These are phyloP conservation scores for Tinamus major DNA, from an alignment of 2,797 vertebrate species.

Conservation along the genomic window DNA sequence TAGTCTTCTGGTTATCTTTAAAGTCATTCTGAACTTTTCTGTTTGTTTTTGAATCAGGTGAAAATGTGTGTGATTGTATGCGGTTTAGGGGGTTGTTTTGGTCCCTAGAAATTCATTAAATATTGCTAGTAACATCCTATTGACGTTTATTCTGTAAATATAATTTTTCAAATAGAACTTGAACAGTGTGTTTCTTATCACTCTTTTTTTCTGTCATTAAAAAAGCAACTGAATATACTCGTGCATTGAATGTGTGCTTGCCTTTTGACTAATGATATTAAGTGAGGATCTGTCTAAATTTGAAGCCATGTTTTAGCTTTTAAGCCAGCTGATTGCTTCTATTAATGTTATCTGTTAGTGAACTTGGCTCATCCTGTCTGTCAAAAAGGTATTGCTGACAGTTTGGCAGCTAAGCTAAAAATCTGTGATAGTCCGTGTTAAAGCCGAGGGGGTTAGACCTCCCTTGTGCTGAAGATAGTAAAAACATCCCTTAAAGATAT, in stretches of 20 bases:
- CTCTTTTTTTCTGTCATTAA: not conserved
- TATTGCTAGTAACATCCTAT: not conserved
- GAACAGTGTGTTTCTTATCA: no score
- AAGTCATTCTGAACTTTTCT: not conserved
- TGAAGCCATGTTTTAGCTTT: not conserved
- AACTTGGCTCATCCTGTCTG: not conserved
- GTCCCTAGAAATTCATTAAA: not conserved
- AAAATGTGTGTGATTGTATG: not conserved
- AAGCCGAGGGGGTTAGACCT: not conserved
- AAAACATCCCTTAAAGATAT: not conserved
- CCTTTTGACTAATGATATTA: not conserved
- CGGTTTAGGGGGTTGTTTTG: not conserved
- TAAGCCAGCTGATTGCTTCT: not conserved
- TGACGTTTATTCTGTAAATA: not conserved
- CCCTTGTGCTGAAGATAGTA: not conserved
- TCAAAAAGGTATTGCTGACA: not conserved
- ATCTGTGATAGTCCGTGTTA: rapidly evolving
- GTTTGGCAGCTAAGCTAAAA: not conserved
- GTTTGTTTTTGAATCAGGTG: not conserved
- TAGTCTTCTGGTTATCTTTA: not conserved
- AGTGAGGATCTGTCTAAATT: not conserved
- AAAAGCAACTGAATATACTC: not conserved
- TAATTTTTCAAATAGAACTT: not conserved
- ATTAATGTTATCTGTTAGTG: not conserved
- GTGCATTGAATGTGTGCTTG: not conserved